Conservation (phyloP, 2,113 vertebrate species). For the Origma solitaria region DNA sequence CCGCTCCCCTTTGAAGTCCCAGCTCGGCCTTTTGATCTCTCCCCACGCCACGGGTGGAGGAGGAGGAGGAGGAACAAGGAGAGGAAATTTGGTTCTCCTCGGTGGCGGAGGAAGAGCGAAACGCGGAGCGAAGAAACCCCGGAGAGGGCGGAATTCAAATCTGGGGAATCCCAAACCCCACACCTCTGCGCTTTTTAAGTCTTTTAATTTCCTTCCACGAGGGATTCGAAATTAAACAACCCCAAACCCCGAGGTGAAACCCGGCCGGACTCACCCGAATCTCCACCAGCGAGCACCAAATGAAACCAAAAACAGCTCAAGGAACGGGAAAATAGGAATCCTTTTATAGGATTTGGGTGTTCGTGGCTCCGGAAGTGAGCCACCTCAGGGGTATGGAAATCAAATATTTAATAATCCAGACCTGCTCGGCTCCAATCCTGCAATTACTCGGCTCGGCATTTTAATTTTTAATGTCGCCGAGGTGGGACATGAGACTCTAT, state of each 20-base stretch:
- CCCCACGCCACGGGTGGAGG: neutral
- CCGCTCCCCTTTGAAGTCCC: constrained; percentile 30
- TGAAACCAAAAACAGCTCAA: neutral
- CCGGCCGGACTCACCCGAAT: constrained; percentile 28
- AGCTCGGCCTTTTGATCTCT: neutral
- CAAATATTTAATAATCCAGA: constrained; percentile 18
- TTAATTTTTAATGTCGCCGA: neutral
- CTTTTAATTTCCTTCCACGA: too few species aligned
- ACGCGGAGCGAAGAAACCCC: too few species aligned
- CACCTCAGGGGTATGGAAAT: constrained; percentile 42
- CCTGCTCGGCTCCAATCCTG: neutral
- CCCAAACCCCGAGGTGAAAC: too few species aligned
- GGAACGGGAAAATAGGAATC: neutral
- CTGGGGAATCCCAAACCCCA: too few species aligned
- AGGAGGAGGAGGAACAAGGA: neutral
- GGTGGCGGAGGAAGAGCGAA: too few species aligned
- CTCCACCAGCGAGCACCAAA: neutral
- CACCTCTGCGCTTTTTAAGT: too few species aligned
- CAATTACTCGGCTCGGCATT: neutral
- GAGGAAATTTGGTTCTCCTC: neutral
- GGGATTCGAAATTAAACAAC: too few species aligned
- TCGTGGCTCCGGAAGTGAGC: constrained; percentile 18
- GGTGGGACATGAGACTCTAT: neutral
- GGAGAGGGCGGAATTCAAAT: too few species aligned
- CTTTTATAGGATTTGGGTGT: constrained; percentile 17